These are phyloP conservation scores for Hermaeophaga mercurialis DNA, from an alignment of 2,888 invertebrate genomes.

Conservation along the genomic window DNA sequence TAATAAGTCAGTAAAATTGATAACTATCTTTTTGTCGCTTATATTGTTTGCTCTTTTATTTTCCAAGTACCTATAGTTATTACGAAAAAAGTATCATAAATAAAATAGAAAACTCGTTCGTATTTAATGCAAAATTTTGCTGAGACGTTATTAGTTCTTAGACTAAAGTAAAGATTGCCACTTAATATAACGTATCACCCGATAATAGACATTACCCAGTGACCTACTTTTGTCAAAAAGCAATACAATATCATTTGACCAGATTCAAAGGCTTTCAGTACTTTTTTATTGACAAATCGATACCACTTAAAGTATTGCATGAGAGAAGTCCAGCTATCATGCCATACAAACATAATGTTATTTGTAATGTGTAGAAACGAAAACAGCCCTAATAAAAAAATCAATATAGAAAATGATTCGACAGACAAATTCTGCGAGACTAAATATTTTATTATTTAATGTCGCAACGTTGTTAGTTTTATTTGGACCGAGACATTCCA, in stretches of 20 bases:
- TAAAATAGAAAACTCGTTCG: too few relatives aligned
- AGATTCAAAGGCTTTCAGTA: neutral
- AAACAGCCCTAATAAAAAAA: slow-evolving; percentile 22
- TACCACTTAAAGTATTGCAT: slow-evolving; percentile 24
- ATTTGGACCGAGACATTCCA: too few relatives aligned
- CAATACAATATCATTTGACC: neutral
- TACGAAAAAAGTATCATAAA: too few relatives aligned
- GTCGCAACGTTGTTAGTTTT: too few relatives aligned
- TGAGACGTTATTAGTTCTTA: too few relatives aligned
- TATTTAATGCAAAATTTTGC: too few relatives aligned
- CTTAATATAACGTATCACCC: neutral
- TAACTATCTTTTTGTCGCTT: too few relatives aligned
- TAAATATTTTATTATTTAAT: too few relatives aligned
- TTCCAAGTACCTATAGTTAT: too few relatives aligned
- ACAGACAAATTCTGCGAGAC: too few relatives aligned
- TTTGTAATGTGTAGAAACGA: slow-evolving; percentile 16
- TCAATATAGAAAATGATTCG: neutral
- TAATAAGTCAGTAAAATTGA: too few relatives aligned
- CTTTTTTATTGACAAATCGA: slow-evolving; percentile 13
- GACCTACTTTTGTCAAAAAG: slow-evolving; percentile 5
- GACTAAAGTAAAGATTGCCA: neutral
- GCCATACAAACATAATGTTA: slow-evolving; percentile 19
- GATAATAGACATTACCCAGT: neutral
- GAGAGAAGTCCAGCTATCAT: slow-evolving; percentile 18
- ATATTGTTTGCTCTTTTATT: too few relatives aligned